Evolutionary conservation across 2,888 invertebrate species (phyloP).

Genomic region (Strigamia transsilvanica): DNA sequence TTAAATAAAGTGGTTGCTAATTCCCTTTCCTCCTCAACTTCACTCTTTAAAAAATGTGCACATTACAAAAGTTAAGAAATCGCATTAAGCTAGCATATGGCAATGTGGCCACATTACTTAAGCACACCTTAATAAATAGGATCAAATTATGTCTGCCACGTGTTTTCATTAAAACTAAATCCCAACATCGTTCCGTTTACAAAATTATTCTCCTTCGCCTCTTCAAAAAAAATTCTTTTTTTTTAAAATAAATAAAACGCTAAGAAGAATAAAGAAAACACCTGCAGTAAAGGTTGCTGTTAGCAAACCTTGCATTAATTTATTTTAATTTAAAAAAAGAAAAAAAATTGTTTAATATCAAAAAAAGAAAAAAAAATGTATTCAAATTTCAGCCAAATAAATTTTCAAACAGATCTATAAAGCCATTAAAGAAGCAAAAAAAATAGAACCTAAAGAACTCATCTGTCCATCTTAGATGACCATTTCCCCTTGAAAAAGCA

Average conservation of each 20-base stretch:
- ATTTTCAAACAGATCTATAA: constrained; percentile 34
- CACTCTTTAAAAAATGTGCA: background rate
- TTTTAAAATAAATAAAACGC: background rate
- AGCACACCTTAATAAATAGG: constrained; percentile 42
- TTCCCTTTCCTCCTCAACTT: background rate
- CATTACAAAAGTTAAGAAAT: constrained; percentile 23
- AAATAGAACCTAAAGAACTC: constrained; percentile 3
- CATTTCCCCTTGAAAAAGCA: constrained; percentile 27
- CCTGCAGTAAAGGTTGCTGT: background rate
- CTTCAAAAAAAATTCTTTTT: background rate
- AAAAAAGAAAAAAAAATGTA: constrained; percentile 22
- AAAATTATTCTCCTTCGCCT: constrained; percentile 38
- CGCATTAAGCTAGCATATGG: constrained; percentile 42
- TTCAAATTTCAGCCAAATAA: background rate
- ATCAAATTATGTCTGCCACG: constrained; percentile 44
- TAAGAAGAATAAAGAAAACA: background rate
- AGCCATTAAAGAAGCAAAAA: constrained; percentile 7
- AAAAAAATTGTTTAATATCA: background rate
- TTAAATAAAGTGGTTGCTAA: constrained; percentile 37
- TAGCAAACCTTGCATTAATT: background rate
- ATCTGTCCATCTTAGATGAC: constrained; percentile 27
- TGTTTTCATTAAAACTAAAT: constrained; percentile 44
- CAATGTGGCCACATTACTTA: constrained; percentile 44
- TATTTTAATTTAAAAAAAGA: background rate
- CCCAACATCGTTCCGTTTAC: constrained; percentile 44